phyloP scores from a whole-genome alignment of 2,797 vertebrate genomes.

The Loriculus beryllinus region DNA sequence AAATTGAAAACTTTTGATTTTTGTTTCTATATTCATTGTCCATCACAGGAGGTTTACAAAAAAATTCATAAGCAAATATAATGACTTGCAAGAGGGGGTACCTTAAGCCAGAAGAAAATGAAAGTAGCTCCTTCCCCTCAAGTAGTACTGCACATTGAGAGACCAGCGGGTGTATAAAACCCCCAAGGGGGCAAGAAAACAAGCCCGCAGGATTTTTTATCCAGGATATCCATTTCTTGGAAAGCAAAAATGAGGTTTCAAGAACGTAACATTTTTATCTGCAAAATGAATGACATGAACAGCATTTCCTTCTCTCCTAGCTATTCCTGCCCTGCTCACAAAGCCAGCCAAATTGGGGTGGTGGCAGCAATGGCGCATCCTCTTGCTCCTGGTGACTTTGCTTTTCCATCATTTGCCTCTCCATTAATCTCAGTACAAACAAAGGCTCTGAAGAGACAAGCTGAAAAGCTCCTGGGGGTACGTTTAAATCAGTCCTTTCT shows the following conservation, averaged over 20 bases:
- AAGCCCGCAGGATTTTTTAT: not conserved
- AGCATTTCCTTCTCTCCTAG: not conserved
- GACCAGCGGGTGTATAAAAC: not conserved
- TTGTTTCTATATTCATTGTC: not conserved
- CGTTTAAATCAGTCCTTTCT: conserved; percentile 72
- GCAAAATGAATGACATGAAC: not conserved
- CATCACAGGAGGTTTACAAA: not conserved
- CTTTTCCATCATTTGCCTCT: conserved; percentile 53
- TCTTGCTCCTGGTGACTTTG: conserved; percentile 52
- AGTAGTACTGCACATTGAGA: not conserved
- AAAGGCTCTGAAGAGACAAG: conserved; percentile 72
- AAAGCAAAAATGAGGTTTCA: not conserved
- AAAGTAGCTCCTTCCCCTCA: not conserved
- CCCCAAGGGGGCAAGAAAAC: not conserved
- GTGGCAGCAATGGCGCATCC: conserved; percentile 8
- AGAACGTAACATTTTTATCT: not conserved
- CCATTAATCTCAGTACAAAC: conserved; percentile 75
- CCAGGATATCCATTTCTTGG: not conserved
- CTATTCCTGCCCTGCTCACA: not conserved
- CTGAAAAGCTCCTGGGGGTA: conserved; percentile 75
- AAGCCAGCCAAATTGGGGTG: not conserved
- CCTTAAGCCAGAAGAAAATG: not conserved
- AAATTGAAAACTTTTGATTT: not conserved
- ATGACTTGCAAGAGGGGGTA: not conserved
- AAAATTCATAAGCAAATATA: not conserved